A percentile compares a stretch with the other conserved stretches of the same genome.
These are phyloP conservation scores for Xyliphius kryptos DNA, from an alignment of 2,113 vertebrate species.

Conservation along the genomic window DNA sequence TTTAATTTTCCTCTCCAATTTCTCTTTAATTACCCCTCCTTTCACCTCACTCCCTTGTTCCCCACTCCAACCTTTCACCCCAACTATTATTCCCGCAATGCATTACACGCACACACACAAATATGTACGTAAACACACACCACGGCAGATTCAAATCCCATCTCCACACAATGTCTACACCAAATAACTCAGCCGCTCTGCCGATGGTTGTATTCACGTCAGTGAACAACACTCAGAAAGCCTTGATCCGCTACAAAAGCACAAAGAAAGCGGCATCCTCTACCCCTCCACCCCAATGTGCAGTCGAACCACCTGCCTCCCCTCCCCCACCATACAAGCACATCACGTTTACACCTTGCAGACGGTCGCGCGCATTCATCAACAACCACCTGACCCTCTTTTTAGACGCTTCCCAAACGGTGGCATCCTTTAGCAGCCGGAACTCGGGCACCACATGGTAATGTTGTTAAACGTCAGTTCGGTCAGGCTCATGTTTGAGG, in stretches of 20 bases:
- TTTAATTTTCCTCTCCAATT: conserved; percentile 54
- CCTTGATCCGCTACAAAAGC: conserved; percentile 32
- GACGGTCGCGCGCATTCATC: conserved; percentile 3
- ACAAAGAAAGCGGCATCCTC: conserved; percentile 17
- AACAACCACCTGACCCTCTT: neutral
- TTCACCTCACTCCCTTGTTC: conserved; percentile 36
- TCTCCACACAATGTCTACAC: no score
- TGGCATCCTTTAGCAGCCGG: neutral
- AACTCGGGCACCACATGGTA: conserved; percentile 9
- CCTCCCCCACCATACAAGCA: conserved; percentile 50
- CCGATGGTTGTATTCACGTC: no score
- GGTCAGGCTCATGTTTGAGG: conserved; percentile 9
- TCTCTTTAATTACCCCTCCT: conserved; percentile 59
- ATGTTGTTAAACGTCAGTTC: conserved; percentile 21
- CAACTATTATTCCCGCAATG: conserved; percentile 21
- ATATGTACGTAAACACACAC: conserved; percentile 10
- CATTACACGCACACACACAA: conserved; percentile 15
- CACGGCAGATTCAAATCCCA: no score
- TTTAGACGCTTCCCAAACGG: conserved; percentile 9
- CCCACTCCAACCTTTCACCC: conserved; percentile 26
- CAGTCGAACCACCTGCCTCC: conserved; percentile 60
- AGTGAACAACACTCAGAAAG: conserved; percentile 29
- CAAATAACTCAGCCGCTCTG: no score
- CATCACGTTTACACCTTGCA: conserved; percentile 41
- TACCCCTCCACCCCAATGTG: conserved; percentile 26